Percentiles rank a stretch among this genome's conserved stretches.
Evolutionary conservation across 2,113 vertebrate species (phyloP).

Genomic region (Taxidea taxus): DNA sequence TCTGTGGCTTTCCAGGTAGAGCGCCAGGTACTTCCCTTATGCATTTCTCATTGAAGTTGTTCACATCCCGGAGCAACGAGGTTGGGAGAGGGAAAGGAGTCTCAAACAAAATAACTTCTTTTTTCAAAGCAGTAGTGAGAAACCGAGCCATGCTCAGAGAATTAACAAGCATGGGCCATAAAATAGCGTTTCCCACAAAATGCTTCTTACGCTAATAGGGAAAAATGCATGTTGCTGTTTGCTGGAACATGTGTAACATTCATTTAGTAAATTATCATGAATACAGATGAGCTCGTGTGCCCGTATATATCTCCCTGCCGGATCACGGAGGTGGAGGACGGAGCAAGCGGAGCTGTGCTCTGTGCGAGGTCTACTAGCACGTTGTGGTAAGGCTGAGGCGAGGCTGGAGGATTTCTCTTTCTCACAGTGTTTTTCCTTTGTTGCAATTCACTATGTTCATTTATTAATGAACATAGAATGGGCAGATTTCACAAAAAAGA

Average conservation of each 20-base stretch:
- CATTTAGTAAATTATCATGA: conserved; percentile 9
- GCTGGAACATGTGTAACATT: not conserved
- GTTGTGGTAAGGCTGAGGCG: not conserved
- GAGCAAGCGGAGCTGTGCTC: fast-evolving
- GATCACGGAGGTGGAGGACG: not conserved
- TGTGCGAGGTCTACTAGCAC: fast-evolving
- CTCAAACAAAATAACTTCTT: not conserved
- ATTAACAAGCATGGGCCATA: not conserved
- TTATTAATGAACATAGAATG: not conserved
- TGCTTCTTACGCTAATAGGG: not conserved
- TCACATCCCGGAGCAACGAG: not conserved
- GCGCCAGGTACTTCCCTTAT: not conserved
- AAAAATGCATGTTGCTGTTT: conserved; percentile 17
- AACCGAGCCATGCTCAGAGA: not conserved
- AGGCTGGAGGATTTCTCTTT: not conserved
- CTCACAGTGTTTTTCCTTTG: not conserved
- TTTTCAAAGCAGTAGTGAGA: conserved; percentile 6
- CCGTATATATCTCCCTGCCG: not conserved
- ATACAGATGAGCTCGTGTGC: not conserved
- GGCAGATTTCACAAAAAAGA: not conserved
- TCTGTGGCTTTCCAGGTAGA: conserved; percentile 9
- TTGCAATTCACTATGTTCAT: not conserved
- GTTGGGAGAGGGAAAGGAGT: not conserved
- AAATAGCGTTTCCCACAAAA: not conserved
- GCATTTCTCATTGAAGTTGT: not conserved